Evolutionary conservation across 1,140 invertebrate species (phyloP).

Genomic region (Nebria ingens): DNA sequence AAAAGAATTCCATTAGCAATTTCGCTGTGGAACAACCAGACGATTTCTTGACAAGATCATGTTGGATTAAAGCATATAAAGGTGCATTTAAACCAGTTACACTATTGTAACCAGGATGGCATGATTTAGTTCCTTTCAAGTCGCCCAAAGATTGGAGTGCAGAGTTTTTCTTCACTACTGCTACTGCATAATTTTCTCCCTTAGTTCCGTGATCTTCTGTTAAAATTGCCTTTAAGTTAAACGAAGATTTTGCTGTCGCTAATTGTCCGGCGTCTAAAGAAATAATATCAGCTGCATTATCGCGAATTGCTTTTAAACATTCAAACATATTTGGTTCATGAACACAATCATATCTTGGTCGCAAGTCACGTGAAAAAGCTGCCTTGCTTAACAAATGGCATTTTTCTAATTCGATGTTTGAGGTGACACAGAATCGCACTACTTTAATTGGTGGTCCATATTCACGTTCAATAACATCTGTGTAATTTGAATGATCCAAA

Average conservation of each 20-base stretch:
- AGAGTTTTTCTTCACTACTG: conserved; percentile 43
- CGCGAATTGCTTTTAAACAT: conserved; percentile 56
- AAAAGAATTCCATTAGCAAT: conserved; percentile 41
- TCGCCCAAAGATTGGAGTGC: conserved; percentile 31
- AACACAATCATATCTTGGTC: conserved; percentile 58
- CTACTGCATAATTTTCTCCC: conserved; percentile 36
- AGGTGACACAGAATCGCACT: conserved; percentile 53
- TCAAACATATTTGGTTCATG: conserved; percentile 40
- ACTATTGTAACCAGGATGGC: conserved; percentile 36
- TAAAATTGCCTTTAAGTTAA: conserved; percentile 39
- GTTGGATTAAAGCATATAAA: conserved; percentile 35
- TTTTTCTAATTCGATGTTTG: conserved; percentile 48
- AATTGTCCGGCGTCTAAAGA: conserved; percentile 47
- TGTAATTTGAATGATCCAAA: conserved; percentile 59
- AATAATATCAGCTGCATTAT: conserved; percentile 51
- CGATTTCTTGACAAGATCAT: conserved; percentile 33
- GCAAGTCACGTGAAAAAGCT: conserved; percentile 59
- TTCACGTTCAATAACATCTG: conserved; percentile 65
- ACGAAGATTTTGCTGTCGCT: conserved; percentile 42
- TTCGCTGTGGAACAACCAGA: conserved; percentile 34
- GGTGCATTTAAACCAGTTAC: conserved; percentile 46
- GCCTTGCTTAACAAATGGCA: conserved; percentile 53
- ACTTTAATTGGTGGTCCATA: conserved; percentile 42
- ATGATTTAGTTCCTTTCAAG: conserved; percentile 44
- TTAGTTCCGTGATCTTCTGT: conserved; percentile 40